Conservation (phyloP, 2,797 vertebrate genomes). For the Tachyglossus aculeatus region DNA sequence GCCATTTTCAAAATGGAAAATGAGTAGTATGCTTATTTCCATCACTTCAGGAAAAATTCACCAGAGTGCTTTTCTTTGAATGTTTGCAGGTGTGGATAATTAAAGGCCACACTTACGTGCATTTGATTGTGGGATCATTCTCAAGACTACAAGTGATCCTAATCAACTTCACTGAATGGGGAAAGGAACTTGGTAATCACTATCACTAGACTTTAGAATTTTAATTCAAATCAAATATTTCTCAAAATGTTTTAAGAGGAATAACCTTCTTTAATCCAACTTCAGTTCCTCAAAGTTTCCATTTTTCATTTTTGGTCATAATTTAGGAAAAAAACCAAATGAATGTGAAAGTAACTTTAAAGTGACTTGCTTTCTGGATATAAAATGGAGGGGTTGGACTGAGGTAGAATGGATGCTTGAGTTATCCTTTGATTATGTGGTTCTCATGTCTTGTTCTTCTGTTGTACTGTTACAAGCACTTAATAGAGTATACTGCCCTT, state of each 20-base stretch:
- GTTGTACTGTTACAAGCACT: too few relatives aligned
- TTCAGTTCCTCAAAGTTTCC: slow-evolving; percentile 15
- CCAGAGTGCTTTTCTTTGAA: slow-evolving; percentile 48
- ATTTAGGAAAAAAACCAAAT: slow-evolving; percentile 15
- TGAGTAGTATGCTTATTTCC: slow-evolving; percentile 57
- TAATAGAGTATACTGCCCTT: too few relatives aligned
- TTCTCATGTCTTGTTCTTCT: too few relatives aligned
- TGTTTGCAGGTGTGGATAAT: slow-evolving; percentile 72
- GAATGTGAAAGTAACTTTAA: too few relatives aligned
- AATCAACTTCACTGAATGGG: slow-evolving; percentile 58
- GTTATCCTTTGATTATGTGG: too few relatives aligned
- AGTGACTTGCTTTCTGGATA: too few relatives aligned
- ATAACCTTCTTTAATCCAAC: slow-evolving; percentile 8
- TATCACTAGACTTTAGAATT: slow-evolving; percentile 34
- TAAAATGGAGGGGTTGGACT: too few relatives aligned
- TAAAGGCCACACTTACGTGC: slow-evolving; percentile 57
- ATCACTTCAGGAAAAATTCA: slow-evolving; percentile 41
- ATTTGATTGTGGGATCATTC: slow-evolving; percentile 67
- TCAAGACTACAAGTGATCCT: slow-evolving; percentile 61
- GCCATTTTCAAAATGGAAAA: slow-evolving; percentile 55
- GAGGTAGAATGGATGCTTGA: too few relatives aligned
- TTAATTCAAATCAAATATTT: slow-evolving; percentile 24
- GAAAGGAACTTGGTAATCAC: slow-evolving; percentile 56
- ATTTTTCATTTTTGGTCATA: slow-evolving; percentile 1
- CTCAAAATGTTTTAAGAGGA: too few relatives aligned